Base-by-base conservation (phyloP, 2,888 invertebrate species). In the Oscheius myriophilus region DNA sequence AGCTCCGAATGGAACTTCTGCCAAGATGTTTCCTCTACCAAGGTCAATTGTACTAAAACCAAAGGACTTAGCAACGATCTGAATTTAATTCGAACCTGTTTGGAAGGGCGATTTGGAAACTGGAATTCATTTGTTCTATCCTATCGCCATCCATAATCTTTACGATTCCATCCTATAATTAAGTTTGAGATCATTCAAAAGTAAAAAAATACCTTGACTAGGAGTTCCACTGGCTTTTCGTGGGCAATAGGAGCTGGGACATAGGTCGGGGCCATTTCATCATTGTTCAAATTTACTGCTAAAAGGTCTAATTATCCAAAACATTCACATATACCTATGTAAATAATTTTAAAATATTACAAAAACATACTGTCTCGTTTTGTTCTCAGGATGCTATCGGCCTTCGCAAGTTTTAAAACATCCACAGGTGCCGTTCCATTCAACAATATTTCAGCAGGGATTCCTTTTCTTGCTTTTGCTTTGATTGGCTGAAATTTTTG, bases 401-500 rank as follows among this genome's bases (percentile, higher is more conserved):
- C 54, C 39, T 51, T 69, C 39, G 12, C 63, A 43, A 43, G 62
- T 64, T 21, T 39, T 16, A 41, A 65, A 57, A 18, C 52, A 54
- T 4, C 62, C 21, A 77, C 73, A 33, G 75, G 75, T 0, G 70
- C 51, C 14, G 72, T 53, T 21, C 77, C 77, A 61, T 70, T 72
- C 2, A 77, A 61, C 0, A 69, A 7, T 53, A 69, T 68, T 14
- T 63, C 46, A 14, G 75, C 69, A 6, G 63, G 59, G 18, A 77
- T 68, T 43, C 69, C 71, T 16, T 69, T 51, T 43, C 77, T 45
- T 43, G 65, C 64, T 39, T 71, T 75, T 9, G 75, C 78, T 7
- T 69, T 67, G 41, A 78, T 72, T 62, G 73, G 61, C 77, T 77
- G 66, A 54, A 75, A 72, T 23, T 14, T n/a, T n/a, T n/a, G n/a